Evolutionary conservation across 2,113 vertebrate genomes (phyloP), one percentile per base, ranked within the genome.

Genomic region (Paratilapia polleni): DNA sequence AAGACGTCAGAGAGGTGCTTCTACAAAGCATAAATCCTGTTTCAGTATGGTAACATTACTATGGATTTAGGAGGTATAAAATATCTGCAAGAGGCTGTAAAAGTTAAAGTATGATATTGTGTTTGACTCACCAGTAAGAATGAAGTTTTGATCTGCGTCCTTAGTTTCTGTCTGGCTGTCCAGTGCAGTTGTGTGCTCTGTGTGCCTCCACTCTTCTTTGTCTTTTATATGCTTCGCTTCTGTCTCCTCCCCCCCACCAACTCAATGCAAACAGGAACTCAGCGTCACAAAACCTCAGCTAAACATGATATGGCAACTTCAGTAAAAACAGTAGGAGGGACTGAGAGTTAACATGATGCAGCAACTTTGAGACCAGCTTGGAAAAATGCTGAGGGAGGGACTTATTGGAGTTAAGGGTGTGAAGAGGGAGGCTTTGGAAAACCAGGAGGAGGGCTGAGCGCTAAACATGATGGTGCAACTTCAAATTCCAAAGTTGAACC

Each of bases 271-370:
- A 93, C 87, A 93, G 93, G 93, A 95, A 94, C 80, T 76, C 75
- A 5, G 63, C 31, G 61, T 78, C 66, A 70, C 26, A 66, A 61
- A 73, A 14, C 60, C 41, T 36, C 10, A 41, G 89, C 88, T 86
- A 88, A 94, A 87, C 94, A 64, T 94, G 94, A 95, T 70, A 34
- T 6, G 26, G 89, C 95, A 94, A 70, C 64, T 87, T 91, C 74
- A 81, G 75, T 77, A 74, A 54, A 77, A 76, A 20, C 1, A 59
- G 77, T 8, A 62, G 86, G 90, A 86, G 87, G 90, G 83, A 60
- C 57, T 11, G 12, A 59, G 77, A 58, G 78, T 91, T 91, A 95
- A 83, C 94, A 78, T 95, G 94, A 95, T 59, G 19, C 76, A 76
- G 91, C 91, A 88, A 80, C 78, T 88, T 79, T 74, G 54, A 64